Base-by-base conservation (phyloP, 1,140 invertebrate genomes). In the Drosophila rhopaloa region DNA sequence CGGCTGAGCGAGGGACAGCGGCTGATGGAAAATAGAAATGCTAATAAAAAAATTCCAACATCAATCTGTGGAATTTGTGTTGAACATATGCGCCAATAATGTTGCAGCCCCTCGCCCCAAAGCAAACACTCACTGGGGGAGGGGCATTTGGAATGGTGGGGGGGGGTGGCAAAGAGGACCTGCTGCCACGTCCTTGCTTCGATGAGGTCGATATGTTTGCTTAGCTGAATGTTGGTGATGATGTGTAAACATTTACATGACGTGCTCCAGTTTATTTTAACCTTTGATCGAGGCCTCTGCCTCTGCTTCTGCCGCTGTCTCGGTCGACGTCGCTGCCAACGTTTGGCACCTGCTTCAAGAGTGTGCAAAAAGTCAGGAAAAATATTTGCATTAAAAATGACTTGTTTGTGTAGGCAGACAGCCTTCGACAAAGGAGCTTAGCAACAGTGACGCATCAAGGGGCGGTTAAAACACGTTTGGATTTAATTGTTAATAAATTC, bases 41-140 rank as follows among this genome's bases (percentile, higher is more conserved):
- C 84, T 89, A 89, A 89, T 89, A 89, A 89, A 89, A 89, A 89
- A 89, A 89, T 89, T 89, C 84, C 84, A 89, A 84, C 84, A 89
- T 89, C 84, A 89, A 89, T 89, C 84, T 89, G 84, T 89, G 84
- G 84, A 89, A 89, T 89, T 89, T 89, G 84, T 89, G 84, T 84
- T 81, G 81, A 88, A 89, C 84, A 89, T 89, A 89, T 89, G 84
- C 84, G 84, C 84, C 84, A 89, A 89, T 89, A 88, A 89, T 84
- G 84, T 81, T 71, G 47, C 35, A 62, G 13, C 62, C 56, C 63
- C 61, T 41, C 14, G 2, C 43, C 11, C 9, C 5, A 7, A 27
- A 24, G 32, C 10, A 37, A 11, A 19, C n/a, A 62, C 24, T 57
- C 29, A 27, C 13, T 48, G 14, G 9, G 35, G 9, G 41, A 11